These are phyloP conservation scores for Orestias chungarensis DNA, from an alignment of 2,797 vertebrate species.

Conservation along the genomic window DNA sequence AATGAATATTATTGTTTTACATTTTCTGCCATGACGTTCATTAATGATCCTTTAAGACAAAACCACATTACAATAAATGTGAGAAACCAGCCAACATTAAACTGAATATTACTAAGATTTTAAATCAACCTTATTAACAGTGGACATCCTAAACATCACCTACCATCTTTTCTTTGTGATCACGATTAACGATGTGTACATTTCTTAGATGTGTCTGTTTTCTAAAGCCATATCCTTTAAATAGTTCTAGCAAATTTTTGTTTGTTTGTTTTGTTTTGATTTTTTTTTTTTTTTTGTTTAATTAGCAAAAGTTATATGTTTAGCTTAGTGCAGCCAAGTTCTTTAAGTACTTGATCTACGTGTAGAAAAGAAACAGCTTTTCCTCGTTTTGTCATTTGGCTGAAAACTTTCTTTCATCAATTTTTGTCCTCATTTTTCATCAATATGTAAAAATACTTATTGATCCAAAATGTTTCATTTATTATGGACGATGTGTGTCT, in stretches of 20 bases:
- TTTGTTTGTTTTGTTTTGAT: no score
- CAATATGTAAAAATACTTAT: not conserved
- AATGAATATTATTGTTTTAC: not conserved
- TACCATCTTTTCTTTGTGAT: not conserved
- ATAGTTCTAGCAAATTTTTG: no score
- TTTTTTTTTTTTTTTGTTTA: no score
- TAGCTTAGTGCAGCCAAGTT: no score
- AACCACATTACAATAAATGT: not conserved
- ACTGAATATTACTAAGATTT: not conserved
- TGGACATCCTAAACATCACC: not conserved
- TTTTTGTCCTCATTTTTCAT: not conserved
- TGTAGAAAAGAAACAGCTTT: not conserved
- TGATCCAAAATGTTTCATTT: not conserved
- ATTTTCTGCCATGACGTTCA: not conserved
- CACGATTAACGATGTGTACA: not conserved
- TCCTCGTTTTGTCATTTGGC: not conserved
- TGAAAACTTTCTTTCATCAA: not conserved
- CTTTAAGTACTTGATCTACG: no score
- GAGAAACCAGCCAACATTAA: not conserved
- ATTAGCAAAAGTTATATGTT: not conserved
- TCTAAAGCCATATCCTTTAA: no score
- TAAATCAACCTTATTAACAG: not conserved
- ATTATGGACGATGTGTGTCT: not conserved
- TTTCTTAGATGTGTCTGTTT: not conserved
- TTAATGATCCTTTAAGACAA: not conserved